Percentiles rank a stretch among this genome's conserved stretches.
Evolutionary conservation across 2,888 invertebrate species (phyloP).

Genomic region (Drosophila multiciliata): DNA sequence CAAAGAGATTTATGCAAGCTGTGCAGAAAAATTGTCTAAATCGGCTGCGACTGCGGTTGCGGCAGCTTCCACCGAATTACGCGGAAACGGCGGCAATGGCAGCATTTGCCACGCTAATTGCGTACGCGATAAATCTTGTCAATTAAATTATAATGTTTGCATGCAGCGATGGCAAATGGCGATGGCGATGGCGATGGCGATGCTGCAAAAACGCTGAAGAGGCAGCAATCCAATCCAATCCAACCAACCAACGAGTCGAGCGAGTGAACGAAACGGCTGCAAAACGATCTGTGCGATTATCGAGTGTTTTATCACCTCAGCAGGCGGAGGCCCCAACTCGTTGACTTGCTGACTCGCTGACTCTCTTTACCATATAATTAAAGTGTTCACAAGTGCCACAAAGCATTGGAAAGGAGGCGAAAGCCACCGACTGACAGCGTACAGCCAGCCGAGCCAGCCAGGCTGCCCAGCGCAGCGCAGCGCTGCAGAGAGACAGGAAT

Average conservation of each 20-base stretch:
- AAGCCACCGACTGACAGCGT: constrained; percentile 47
- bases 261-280: constrained; percentile 45
- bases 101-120: constrained; percentile 84
- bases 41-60: constrained; percentile 48
- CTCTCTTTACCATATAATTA: constrained; percentile 77
- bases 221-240: constrained; percentile 35
- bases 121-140: constrained; percentile 85
- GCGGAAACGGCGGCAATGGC: constrained; percentile 69
- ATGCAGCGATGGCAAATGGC: constrained; percentile 62
- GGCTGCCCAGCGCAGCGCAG: background rate
- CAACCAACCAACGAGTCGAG: background rate
- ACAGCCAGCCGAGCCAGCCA: constrained; percentile 33
- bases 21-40: constrained; percentile 79
- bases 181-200: constrained; percentile 34
- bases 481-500: constrained; percentile 60
- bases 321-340: constrained; percentile 18
- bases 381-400: constrained; percentile 84
- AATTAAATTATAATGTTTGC: constrained; percentile 85
- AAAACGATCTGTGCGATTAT: constrained; percentile 83
- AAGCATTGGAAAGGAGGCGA: constrained; percentile 62
- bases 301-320: constrained; percentile 83
- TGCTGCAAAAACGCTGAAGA: constrained; percentile 72
- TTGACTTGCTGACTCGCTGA: constrained; percentile 23
- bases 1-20: constrained; percentile 74
- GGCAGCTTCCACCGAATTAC: constrained; percentile 75